Evolutionary conservation across 2,888 invertebrate species (phyloP), one percentile per base, ranked within the genome.

Genomic region (Agrypnus murinus): DNA sequence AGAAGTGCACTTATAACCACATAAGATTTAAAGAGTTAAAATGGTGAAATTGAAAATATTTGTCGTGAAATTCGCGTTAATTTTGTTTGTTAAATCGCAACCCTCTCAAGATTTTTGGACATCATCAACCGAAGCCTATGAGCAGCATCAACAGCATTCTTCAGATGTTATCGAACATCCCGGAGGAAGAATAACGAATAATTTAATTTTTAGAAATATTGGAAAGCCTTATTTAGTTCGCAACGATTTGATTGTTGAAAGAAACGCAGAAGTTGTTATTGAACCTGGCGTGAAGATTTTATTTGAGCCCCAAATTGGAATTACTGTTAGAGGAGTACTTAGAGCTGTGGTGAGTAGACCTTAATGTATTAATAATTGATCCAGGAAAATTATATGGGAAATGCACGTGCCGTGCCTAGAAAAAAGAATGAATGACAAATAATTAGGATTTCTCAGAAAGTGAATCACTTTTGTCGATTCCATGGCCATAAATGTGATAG

Each of bases 301-400:
- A 78, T 97, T 99, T 85, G 93, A 94, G 4, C 95, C 98, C 1
- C 96, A 96, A 87, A 92, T 95, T 79, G 98, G 98, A 74, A 92
- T 99, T 82, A 97, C 96, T 31, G 94, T 99, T 50, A 91, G 94
- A 81, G 99, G 99, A 78, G 91, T 93, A 76, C 87, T 99, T 32
- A 90, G 91, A 69, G 98, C 98, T 65, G 90, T 94, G 90, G 98
- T 98, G 89, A 92, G 92, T 89, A 48, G 14, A 32, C 19, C 5
- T 45, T 8, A 45, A 8, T 25, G 31, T 38, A 38, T 53, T n/a
- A 6, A 38, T 48, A 14, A 15, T 32, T 57, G 36, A 34, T 38
- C 15, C 6, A 73, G 69, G 19, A 58, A 64, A 65, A 70, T n/a
- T n/a, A n/a, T 57, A 63, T 58, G 50, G 50, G 60, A 68, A 69